Conservation (phyloP, 2,797 vertebrate species). For the Ptychadena robeensis region DNA sequence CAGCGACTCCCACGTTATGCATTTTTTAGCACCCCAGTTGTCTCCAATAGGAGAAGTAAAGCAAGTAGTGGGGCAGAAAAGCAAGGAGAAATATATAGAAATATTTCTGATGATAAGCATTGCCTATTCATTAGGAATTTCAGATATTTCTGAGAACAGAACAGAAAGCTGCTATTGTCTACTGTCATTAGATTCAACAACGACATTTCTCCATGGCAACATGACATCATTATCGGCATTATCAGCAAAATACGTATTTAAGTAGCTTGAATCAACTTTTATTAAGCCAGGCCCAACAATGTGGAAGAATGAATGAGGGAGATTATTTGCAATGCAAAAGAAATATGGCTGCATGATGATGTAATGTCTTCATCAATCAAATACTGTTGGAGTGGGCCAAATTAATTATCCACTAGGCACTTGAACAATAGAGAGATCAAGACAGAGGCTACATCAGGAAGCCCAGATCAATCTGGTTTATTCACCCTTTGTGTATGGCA, state of each 20-base stretch:
- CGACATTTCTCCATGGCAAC: neutral
- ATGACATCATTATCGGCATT: neutral
- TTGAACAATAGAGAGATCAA: constrained; percentile 21
- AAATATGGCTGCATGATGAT: neutral
- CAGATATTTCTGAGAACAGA: neutral
- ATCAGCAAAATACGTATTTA: neutral
- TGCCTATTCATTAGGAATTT: neutral
- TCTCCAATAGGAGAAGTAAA: neutral
- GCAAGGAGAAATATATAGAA: neutral
- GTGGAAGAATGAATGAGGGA: neutral
- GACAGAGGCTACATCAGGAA: constrained; percentile 18
- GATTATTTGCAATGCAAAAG: constrained; percentile 3
- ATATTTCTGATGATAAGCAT: neutral
- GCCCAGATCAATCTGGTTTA: constrained; percentile 26
- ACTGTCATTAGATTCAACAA: neutral
- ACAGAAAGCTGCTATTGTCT: neutral
- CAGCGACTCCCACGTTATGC: constrained; percentile 13
- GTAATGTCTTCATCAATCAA: constrained; percentile 25
- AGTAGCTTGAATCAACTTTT: neutral
- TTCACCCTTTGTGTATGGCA: constrained; percentile 19
- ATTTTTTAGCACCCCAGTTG: constrained; percentile 1
- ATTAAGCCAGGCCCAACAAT: neutral
- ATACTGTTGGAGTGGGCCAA: neutral
- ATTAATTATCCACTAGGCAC: constrained; percentile 27
- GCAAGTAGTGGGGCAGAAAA: neutral